These are phyloP conservation scores for Operophtera brumata DNA, from an alignment of 2,888 invertebrate genomes.

Conservation along the genomic window DNA sequence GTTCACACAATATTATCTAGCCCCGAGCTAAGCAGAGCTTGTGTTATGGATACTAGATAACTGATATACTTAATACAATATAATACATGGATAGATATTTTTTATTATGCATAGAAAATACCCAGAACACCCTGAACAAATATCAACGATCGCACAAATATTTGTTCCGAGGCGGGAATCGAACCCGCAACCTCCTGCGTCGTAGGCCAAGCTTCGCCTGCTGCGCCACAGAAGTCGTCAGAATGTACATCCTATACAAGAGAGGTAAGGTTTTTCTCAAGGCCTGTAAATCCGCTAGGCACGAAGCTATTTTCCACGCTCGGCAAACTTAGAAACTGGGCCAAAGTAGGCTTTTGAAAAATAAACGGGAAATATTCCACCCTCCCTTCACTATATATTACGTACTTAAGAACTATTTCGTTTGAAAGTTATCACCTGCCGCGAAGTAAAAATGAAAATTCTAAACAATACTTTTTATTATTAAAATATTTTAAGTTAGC, in stretches of 20 bases:
- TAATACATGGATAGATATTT: too few species aligned
- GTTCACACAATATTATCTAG: too few species aligned
- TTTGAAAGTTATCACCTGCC: constrained; percentile 53
- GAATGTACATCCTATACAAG: constrained; percentile 37
- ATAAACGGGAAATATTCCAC: constrained; percentile 63
- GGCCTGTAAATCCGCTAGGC: constrained; percentile 67
- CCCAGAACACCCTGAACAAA: too few species aligned
- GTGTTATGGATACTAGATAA: too few species aligned
- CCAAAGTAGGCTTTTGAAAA: constrained; percentile 74
- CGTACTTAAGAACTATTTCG: constrained; percentile 72
- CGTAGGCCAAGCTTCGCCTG: too few species aligned
- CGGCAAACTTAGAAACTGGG: constrained; percentile 75
- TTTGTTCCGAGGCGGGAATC: too few species aligned
- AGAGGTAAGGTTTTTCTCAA: constrained; percentile 49
- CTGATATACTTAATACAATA: too few species aligned
- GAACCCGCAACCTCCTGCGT: too few species aligned
- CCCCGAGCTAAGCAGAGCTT: too few species aligned
- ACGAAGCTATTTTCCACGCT: constrained; percentile 71
- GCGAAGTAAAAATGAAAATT: constrained; percentile 63
- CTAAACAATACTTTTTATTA: constrained; percentile 40
- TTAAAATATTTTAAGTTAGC: constrained; percentile 37
- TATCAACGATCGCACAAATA: too few species aligned
- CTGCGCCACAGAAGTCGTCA: too few species aligned
- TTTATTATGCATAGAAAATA: too few species aligned
- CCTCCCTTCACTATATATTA: constrained; percentile 58